A percentile compares a stretch with the other conserved stretches of the same genome.
phyloP scores from a whole-genome alignment of 2,113 vertebrate genomes.

The Montifringilla adamsi region DNA sequence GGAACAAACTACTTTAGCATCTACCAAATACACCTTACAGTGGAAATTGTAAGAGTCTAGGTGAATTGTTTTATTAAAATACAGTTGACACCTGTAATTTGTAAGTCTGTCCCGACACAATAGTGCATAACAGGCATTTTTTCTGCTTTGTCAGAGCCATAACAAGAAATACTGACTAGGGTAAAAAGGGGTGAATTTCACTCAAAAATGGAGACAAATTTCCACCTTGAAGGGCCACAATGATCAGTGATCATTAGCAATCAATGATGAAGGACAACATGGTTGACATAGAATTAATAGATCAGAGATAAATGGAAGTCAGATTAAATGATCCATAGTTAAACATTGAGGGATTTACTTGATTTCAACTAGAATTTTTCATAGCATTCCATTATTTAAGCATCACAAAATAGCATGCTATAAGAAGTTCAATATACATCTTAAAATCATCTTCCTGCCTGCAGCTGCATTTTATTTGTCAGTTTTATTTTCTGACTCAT shows the following conservation, averaged over 20 bases:
- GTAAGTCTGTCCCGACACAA: neutral
- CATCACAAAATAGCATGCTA: neutral
- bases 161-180: neutral
- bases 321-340: neutral
- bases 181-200: neutral
- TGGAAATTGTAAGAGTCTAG: neutral
- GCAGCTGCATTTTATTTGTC: neutral
- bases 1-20: neutral
- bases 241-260: neutral
- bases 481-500: neutral
- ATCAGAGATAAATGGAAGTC: neutral
- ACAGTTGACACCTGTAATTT: neutral
- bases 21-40: neutral
- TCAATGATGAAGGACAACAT: neutral
- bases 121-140: neutral
- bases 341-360: neutral
- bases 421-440: neutral
- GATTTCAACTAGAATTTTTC: neutral
- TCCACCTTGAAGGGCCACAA: neutral
- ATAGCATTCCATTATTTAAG: neutral
- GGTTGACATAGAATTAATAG: neutral
- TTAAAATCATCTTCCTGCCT: neutral
- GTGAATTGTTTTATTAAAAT: neutral
- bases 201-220: neutral
- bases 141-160: neutral